phyloP scores from a whole-genome alignment of 2,888 invertebrate genomes.

The Thumatha senex region DNA sequence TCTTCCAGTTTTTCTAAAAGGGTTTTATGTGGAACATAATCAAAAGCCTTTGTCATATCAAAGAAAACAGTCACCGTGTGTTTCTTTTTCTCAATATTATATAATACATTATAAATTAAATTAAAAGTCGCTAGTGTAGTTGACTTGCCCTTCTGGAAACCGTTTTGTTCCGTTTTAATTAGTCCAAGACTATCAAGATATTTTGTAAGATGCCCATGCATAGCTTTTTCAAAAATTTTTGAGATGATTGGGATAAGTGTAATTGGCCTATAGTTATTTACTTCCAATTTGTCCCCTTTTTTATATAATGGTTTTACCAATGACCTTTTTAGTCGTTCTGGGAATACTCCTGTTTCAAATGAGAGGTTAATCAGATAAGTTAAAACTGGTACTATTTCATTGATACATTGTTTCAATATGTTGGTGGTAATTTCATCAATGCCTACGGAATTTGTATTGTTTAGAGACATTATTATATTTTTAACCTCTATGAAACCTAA shows the following conservation, averaged over 20 bases:
- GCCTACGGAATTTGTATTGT: not conserved
- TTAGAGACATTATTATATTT: not conserved
- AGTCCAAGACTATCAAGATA: not conserved
- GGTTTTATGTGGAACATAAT: not conserved
- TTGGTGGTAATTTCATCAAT: not conserved
- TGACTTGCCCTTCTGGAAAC: not conserved
- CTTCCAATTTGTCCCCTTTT: not conserved
- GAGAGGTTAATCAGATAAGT: not conserved
- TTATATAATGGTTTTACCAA: not conserved
- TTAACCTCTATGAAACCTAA: not conserved
- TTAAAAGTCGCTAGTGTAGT: not conserved
- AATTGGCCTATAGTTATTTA: not conserved
- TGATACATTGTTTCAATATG: not conserved
- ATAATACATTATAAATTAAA: not conserved
- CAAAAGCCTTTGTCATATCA: not conserved
- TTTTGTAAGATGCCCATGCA: not conserved
- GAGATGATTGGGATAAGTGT: slow-evolving; percentile 3
- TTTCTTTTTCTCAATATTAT: not conserved
- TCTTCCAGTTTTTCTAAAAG: not conserved
- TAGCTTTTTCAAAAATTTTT: not conserved
- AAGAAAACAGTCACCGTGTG: not conserved
- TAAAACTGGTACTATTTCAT: not conserved
- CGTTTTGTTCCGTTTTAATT: not conserved
- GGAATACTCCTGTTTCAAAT: not conserved
- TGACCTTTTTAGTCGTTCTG: not conserved